A percentile compares a stretch with the other conserved stretches of the same genome.
These are phyloP conservation scores for Teleopsis dalmanni DNA, from an alignment of 1,140 invertebrate species.

Conservation along the genomic window DNA sequence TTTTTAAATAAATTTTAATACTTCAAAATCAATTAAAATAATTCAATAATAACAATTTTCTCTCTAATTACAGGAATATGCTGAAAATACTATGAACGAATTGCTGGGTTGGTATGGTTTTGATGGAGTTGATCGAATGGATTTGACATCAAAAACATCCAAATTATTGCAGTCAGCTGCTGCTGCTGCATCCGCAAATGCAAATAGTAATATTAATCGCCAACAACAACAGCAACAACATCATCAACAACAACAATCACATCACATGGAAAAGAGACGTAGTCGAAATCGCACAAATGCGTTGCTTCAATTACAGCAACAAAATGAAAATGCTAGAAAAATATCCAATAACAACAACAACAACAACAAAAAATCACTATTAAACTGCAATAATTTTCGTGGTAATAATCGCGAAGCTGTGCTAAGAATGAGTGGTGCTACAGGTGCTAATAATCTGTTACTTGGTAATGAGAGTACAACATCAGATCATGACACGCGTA, in stretches of 20 bases:
- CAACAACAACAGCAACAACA: constrained; percentile 29
- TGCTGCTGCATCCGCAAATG: constrained; percentile 26
- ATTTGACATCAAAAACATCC: constrained; percentile 35
- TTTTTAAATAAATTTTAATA: not conserved
- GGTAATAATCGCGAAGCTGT: constrained; percentile 11
- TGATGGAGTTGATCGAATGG: constrained; percentile 56
- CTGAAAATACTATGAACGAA: constrained; percentile 84
- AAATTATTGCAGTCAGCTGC: constrained; percentile 33
- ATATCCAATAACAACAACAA: constrained; percentile 15
- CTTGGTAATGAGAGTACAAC: constrained; percentile 32
- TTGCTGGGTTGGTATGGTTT: constrained; percentile 84
- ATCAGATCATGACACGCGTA: constrained; percentile 39
- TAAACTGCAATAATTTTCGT: constrained; percentile 7
- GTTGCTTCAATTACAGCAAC: constrained; percentile 19
- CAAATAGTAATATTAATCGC: not conserved
- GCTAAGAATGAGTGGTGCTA: not conserved
- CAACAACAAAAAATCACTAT: constrained; percentile 9
- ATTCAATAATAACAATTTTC: not conserved
- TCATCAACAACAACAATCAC: constrained; percentile 15
- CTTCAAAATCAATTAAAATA: not conserved
- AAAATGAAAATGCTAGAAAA: constrained; percentile 11
- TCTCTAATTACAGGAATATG: constrained; percentile 64
- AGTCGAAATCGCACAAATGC: constrained; percentile 23
- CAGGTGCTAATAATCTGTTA: not conserved
- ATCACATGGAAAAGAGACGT: constrained; percentile 20